These are phyloP conservation scores for Clamator glandarius DNA, from an alignment of 2,797 vertebrate species.

Conservation along the genomic window DNA sequence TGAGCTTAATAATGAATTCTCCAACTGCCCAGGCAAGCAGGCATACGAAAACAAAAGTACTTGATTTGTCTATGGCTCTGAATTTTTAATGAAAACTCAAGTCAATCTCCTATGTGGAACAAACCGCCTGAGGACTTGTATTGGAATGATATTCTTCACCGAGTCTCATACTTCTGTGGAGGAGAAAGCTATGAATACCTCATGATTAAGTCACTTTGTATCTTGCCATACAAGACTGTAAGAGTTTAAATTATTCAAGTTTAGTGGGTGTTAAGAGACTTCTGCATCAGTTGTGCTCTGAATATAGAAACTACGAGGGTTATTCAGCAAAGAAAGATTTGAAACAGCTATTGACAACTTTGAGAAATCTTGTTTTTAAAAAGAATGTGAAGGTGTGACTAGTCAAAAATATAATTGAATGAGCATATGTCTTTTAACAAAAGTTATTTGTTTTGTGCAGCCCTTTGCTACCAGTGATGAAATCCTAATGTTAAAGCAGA, in stretches of 20 bases:
- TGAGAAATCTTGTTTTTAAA: slow-evolving; percentile 18
- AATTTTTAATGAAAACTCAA: slow-evolving; percentile 45
- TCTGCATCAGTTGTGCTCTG: slow-evolving; percentile 69
- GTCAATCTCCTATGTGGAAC: slow-evolving; percentile 24
- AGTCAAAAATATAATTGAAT: slow-evolving; percentile 8
- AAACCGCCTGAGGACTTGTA: slow-evolving; percentile 38
- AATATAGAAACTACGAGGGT: slow-evolving; percentile 69
- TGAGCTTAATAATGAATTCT: slow-evolving; percentile 46
- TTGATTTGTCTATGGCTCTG: slow-evolving; percentile 34
- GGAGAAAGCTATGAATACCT: slow-evolving; percentile 67
- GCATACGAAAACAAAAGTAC: slow-evolving; percentile 1
- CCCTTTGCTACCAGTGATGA: not conserved
- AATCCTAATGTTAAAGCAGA: not conserved
- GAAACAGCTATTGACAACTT: slow-evolving; percentile 44
- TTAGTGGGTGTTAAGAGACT: slow-evolving; percentile 74
- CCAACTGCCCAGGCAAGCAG: slow-evolving; percentile 24
- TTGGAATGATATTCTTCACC: slow-evolving; percentile 43
- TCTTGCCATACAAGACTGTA: slow-evolving; percentile 64
- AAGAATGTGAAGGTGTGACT: slow-evolving; percentile 5
- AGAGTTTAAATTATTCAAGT: slow-evolving; percentile 79
- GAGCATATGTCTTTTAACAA: not conserved
- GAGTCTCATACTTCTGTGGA: slow-evolving; percentile 42
- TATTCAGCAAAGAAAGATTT: slow-evolving; percentile 53
- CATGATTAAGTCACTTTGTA: slow-evolving; percentile 75
- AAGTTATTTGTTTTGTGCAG: not conserved